phyloP scores from a whole-genome alignment of 30 jellyfish, hydroid and myxozoan genomes.

The Sanderia malayensis region DNA sequence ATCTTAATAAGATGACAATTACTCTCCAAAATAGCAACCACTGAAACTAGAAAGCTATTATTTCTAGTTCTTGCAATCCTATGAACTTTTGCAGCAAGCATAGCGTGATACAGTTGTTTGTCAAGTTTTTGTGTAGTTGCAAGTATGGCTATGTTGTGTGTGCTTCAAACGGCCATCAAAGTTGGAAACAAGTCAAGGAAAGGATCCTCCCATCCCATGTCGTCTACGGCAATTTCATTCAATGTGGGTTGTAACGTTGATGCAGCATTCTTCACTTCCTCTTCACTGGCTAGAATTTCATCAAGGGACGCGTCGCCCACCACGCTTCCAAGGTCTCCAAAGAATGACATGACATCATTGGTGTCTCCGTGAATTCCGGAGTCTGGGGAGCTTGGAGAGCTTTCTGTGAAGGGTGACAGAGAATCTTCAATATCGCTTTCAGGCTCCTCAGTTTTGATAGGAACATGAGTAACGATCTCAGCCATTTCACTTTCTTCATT shows the following conservation, averaged over 20 bases:
- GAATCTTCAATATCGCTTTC: conserved; percentile 83
- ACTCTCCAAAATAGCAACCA: not conserved
- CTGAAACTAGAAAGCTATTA: not conserved
- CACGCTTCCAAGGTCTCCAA: conserved; percentile 89
- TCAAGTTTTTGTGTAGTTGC: not conserved
- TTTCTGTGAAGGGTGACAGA: conserved; percentile 81
- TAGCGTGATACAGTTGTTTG: not conserved
- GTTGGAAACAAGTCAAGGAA: conserved; percentile 90
- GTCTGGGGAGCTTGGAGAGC: conserved; percentile 91
- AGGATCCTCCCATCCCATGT: conserved; percentile 83
- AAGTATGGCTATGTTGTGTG: no score
- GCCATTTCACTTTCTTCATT: conserved; percentile 39
- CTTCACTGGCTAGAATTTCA: conserved; percentile 68
- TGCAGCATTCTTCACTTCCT: conserved; percentile 52
- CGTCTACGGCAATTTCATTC: conserved; percentile 43
- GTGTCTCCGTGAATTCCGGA: conserved; percentile 64
- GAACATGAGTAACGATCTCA: conserved; percentile 44
- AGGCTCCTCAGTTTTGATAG: conserved; percentile 87
- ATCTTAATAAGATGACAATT: not conserved
- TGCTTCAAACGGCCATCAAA: conserved; percentile 72
- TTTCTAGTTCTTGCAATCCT: not conserved
- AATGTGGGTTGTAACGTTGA: conserved; percentile 49
- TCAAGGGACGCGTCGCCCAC: conserved; percentile 97
- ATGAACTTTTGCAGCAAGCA: not conserved
- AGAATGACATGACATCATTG: conserved; percentile 71